A percentile compares a stretch with the other conserved stretches of the same genome.
phyloP scores from a whole-genome alignment of 2,888 invertebrate species.

The Muschampia plurimacula region DNA sequence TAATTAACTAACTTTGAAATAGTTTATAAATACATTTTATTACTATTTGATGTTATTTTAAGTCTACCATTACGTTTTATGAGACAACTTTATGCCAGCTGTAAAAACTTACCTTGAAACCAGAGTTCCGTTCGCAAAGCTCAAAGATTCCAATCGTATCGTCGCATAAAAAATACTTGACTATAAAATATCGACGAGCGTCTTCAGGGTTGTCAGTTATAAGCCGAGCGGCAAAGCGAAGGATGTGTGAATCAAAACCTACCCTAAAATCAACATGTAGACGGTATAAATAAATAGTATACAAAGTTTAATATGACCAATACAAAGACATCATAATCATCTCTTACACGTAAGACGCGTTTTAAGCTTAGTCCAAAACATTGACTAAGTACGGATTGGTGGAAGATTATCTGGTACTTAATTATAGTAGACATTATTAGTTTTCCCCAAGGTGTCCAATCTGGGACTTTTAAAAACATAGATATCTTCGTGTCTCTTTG shows the following conservation, averaged over 20 bases:
- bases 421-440: no score
- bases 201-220: slow-evolving; percentile 89
- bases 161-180: slow-evolving; percentile 92
- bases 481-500: no score
- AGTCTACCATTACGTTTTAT: neutral
- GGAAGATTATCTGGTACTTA: no score
- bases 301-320: no score
- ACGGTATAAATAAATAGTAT: neutral
- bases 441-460: no score
- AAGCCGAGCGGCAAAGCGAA: slow-evolving; percentile 92
- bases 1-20: no score
- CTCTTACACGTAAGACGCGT: no score
- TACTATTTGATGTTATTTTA: neutral
- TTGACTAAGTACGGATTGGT: no score
- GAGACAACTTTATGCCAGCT: neutral
- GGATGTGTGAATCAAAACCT: slow-evolving; percentile 90
- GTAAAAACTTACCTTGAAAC: slow-evolving; percentile 65
- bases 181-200: slow-evolving; percentile 89
- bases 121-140: slow-evolving; percentile 90
- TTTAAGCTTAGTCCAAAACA: no score
- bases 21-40: no score
- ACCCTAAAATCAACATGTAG: slow-evolving; percentile 69
- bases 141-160: slow-evolving; percentile 95
- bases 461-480: no score
- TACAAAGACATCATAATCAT: no score